A percentile compares a stretch with the other conserved stretches of the same genome.
phyloP scores from a whole-genome alignment of 2,797 vertebrate species.

The Sebastes hubbsi region DNA sequence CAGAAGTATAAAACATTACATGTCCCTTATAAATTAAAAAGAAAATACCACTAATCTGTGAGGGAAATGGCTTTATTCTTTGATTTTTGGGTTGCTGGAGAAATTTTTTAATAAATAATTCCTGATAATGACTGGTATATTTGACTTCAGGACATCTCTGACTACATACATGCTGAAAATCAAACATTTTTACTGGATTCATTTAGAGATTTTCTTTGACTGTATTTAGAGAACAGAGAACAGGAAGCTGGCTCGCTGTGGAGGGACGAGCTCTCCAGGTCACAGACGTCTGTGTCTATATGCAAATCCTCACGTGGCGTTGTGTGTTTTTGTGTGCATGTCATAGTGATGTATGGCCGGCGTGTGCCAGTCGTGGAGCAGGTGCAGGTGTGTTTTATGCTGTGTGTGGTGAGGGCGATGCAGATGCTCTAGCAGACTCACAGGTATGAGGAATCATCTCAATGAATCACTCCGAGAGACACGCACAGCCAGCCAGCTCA shows the following conservation, averaged over 20 bases:
- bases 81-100: no score
- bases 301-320: neutral
- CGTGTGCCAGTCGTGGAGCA: neutral
- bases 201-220: neutral
- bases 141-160: no score
- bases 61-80: no score
- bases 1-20: no score
- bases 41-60: no score
- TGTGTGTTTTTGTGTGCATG: neutral
- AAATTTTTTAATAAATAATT: no score
- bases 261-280: neutral
- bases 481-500: neutral
- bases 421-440: slow-evolving; percentile 41
- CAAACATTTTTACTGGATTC: no score
- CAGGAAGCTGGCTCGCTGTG: neutral
- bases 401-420: slow-evolving; percentile 36
- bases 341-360: neutral
- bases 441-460: slow-evolving; percentile 76
- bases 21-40: no score
- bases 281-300: neutral
- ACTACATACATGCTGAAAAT: no score
- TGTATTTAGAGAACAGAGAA: slow-evolving; percentile 42
- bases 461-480: slow-evolving; percentile 60
- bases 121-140: no score
- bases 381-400: neutral